Conservation (phyloP, 2,888 invertebrate genomes). For the Aleiodes testaceus region DNA sequence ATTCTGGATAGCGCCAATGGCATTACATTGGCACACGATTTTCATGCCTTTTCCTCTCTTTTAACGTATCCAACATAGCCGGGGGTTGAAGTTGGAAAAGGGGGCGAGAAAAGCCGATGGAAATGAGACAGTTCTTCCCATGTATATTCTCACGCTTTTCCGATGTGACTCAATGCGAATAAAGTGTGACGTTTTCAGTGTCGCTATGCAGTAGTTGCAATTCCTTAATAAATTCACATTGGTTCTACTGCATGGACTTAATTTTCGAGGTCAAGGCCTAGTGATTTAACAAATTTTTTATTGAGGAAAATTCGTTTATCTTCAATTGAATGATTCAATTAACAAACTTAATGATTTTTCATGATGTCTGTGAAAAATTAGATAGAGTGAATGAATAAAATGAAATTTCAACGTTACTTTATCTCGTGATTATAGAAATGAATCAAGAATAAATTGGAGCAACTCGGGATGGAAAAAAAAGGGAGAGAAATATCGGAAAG, state of each 20-base stretch:
- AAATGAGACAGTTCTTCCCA: not conserved
- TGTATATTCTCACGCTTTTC: conserved; percentile 38
- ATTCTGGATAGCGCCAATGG: conserved; percentile 23
- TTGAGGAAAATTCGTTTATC: too few species aligned
- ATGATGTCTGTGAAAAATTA: too few species aligned
- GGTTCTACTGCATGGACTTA: not conserved
- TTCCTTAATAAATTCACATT: not conserved
- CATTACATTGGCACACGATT: conserved; percentile 17
- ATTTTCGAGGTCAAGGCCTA: too few species aligned
- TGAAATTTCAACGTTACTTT: not conserved
- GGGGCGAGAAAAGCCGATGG: not conserved
- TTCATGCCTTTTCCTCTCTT: conserved; percentile 34
- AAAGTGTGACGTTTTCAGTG: conserved; percentile 6
- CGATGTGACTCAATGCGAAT: conserved; percentile 28
- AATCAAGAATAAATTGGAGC: conserved; percentile 16
- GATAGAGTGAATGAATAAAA: not conserved
- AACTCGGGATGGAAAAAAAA: too few species aligned
- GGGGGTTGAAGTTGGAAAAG: not conserved
- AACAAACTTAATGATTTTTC: too few species aligned
- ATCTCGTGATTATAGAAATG: conserved; percentile 11
- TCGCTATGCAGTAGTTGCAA: not conserved
- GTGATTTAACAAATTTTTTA: too few species aligned
- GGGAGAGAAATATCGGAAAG: conserved; percentile 11
- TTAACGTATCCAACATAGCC: conserved; percentile 21
- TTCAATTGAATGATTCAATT: too few species aligned